Base-by-base conservation (phyloP, 2,797 vertebrate genomes). In the Neopelma chrysocephalum region DNA sequence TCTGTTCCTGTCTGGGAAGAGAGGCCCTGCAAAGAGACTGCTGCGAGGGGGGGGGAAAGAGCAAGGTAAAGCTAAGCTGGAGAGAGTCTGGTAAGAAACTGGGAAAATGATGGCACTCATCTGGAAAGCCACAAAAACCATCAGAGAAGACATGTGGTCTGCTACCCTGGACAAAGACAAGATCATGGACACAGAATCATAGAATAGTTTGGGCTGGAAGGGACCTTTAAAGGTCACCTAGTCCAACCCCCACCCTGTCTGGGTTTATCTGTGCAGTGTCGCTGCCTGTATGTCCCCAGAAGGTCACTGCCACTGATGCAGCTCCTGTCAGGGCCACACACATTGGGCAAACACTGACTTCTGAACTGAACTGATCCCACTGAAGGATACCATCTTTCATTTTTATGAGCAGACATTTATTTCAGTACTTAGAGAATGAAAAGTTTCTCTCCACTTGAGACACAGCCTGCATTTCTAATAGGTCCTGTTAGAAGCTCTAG, bases 391-490 rank as follows among this genome's bases (percentile, higher is more conserved):
- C 29, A 61, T 6, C 31, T 60, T n/a, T 20, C 18, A 17, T 34
- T 84, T 54, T 38, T 57, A 53, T 31, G 64, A 76, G 40, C 29
- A 76, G 73, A 40, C 0, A 20, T n/a, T 64, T 42, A 13, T 76
- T 72, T 56, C 53, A 17, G 32, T 20, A 32, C 75, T 82, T 19
- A 26, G 40, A 69, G 51, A 31, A 82, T 3, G 2, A 79, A 72
- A 5, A 34, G 12, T 66, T 64, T 66, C 32, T 76, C 27, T 45
- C 45, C 7, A 25, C 34, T 53, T 0, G 0, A 75, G 25, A 50
- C 18, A 42, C n/a, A 42, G 3, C 6, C 20, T 0, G 1, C 7
- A 2, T 0, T 31, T 5, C 79, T 36, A 72, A 42, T 6, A 54
- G 48, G 40, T 51, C 16, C 22, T 54, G 17, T 53, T n/a, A 57